Percentiles rank a stretch among this genome's conserved stretches.
Conservation (phyloP, 2,888 invertebrate species). For the Epinotia bilunana region DNA sequence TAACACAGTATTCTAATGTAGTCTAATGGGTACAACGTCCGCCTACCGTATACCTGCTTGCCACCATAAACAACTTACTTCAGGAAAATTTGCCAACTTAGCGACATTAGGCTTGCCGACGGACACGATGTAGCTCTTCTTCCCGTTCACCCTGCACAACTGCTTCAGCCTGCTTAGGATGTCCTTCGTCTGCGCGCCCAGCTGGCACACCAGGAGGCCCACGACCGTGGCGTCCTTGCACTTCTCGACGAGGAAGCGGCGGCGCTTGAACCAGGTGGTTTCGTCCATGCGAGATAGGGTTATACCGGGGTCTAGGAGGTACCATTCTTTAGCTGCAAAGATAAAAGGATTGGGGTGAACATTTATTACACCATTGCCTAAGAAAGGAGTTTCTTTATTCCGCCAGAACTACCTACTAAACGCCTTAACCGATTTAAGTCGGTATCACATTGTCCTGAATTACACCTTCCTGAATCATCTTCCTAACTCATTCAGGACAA, state of each 20-base stretch:
- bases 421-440: too few relatives aligned
- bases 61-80: slow-evolving; percentile 78
- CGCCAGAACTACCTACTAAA: too few relatives aligned
- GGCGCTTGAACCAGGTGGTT: slow-evolving; percentile 87
- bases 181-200: slow-evolving; percentile 91
- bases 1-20: too few relatives aligned
- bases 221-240: slow-evolving; percentile 94
- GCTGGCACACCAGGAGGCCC: slow-evolving; percentile 96
- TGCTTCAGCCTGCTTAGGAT: slow-evolving; percentile 90
- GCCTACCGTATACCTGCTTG: too few relatives aligned
- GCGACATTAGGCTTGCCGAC: slow-evolving; percentile 98
- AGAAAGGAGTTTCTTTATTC: too few relatives aligned
- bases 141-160: slow-evolving; percentile 89
- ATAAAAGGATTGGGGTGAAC: slow-evolving; percentile 49
- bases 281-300: slow-evolving; percentile 72
- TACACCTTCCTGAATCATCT: too few relatives aligned
- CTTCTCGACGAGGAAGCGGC: slow-evolving; percentile 94
- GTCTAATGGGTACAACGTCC: too few relatives aligned
- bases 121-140: slow-evolving; percentile 95
- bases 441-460: too few relatives aligned
- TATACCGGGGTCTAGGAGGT: slow-evolving; percentile 79
- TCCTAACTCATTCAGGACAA: too few relatives aligned
- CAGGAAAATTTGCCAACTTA: slow-evolving; percentile 97
- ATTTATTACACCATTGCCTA: neutral
- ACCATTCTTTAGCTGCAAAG: slow-evolving; percentile 81